These are phyloP conservation scores for Heteractis magnifica DNA, from an alignment of 92 coral and sea anemone species.

Conservation along the genomic window DNA sequence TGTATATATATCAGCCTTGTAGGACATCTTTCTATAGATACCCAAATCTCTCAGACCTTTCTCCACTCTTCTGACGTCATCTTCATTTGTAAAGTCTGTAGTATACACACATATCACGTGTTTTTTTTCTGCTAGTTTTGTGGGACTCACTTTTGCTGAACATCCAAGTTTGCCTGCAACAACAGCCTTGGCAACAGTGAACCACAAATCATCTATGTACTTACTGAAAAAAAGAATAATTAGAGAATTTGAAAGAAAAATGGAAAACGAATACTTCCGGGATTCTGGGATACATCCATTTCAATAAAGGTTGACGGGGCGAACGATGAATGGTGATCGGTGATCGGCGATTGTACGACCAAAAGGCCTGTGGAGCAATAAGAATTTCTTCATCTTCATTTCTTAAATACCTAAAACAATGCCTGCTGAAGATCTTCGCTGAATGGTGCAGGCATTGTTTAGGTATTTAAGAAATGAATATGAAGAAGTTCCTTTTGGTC, in stretches of 20 bases:
- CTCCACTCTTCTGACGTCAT: constrained; percentile 28
- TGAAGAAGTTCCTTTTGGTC: too few species aligned
- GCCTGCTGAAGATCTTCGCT: too few species aligned
- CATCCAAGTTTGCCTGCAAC: constrained; percentile 26
- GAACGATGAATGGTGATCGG: too few species aligned
- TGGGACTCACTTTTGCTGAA: constrained; percentile 17
- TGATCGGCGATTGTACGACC: too few species aligned
- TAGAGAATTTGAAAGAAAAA: neutral
- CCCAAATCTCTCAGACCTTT: constrained; percentile 28
- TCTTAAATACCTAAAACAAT: too few species aligned
- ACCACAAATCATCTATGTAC: constrained; percentile 29
- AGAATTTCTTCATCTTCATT: too few species aligned
- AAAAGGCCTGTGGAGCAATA: too few species aligned
- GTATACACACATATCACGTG: constrained; percentile 43
- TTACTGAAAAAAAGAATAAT: constrained; percentile 1
- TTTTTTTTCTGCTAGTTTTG: neutral
- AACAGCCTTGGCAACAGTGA: constrained; percentile 26
- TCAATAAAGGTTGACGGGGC: too few species aligned
- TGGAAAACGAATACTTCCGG: too few species aligned
- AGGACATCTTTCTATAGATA: neutral
- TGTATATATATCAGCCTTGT: constrained; percentile 42
- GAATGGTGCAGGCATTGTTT: too few species aligned
- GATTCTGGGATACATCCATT: too few species aligned
- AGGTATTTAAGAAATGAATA: too few species aligned
- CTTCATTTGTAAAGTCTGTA: constrained; percentile 32